Evolutionary conservation across 2,113 vertebrate species (phyloP).

Genomic region (Zeus faber): DNA sequence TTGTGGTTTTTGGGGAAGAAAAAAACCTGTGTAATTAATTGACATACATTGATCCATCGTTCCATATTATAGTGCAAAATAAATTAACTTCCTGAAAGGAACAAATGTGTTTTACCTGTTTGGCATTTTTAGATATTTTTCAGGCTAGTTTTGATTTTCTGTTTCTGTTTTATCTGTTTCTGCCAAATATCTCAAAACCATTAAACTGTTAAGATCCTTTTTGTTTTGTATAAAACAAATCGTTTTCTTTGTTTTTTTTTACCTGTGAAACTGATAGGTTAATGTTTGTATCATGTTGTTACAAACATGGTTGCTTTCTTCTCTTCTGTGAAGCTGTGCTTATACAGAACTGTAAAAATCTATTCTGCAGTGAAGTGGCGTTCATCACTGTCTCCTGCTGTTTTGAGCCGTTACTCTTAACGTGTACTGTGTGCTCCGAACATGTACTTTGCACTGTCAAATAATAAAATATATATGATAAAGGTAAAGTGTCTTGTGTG

Average conservation of each 20-base stretch:
- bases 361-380: neutral
- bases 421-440: slow-evolving; percentile 48
- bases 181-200: too few relatives aligned
- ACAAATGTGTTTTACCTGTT: neutral
- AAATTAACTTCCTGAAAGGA: neutral
- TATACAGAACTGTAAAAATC: slow-evolving; percentile 42
- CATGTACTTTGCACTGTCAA: slow-evolving; percentile 65
- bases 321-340: slow-evolving; percentile 77
- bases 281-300: slow-evolving; percentile 71
- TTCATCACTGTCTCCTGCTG: slow-evolving; percentile 49
- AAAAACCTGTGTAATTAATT: neutral
- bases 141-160: too few relatives aligned
- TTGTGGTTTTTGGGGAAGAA: neutral
- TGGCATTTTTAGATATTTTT: neutral
- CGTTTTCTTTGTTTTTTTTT: slow-evolving; percentile 24
- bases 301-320: slow-evolving; percentile 73
- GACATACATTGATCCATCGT: slow-evolving; percentile 33
- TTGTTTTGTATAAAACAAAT: slow-evolving; percentile 6
- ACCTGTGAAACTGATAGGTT: slow-evolving; percentile 52
- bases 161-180: too few relatives aligned
- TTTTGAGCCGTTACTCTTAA: slow-evolving; percentile 50
- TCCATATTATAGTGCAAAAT: slow-evolving; percentile 17
- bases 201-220: slow-evolving; percentile 4
- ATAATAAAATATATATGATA: slow-evolving; percentile 46
- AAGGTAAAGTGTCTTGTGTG: slow-evolving; percentile 14